Evolutionary conservation across 2,888 invertebrate species (phyloP).

Genomic region (Ophonus ardosiacus): DNA sequence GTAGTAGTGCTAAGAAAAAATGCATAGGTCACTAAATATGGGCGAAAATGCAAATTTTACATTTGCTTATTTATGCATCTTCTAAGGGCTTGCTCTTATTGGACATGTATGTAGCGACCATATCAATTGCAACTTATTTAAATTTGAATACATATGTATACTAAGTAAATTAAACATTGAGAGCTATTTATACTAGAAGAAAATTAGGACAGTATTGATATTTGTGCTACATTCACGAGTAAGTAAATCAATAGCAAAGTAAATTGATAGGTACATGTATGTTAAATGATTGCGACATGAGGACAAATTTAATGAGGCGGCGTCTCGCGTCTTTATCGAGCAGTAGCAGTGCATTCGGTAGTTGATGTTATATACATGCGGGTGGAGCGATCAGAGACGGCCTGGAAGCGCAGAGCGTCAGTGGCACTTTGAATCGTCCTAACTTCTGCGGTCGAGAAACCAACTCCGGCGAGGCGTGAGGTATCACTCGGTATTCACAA

Average conservation of each 20-base stretch:
- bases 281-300: background rate
- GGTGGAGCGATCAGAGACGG: constrained; percentile 8
- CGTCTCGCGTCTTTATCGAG: background rate
- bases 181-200: background rate
- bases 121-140: no score
- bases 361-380: constrained; percentile 35
- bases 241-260: background rate
- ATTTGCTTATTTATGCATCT: no score
- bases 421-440: constrained; percentile 32
- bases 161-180: background rate
- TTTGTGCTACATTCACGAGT: background rate
- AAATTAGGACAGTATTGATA: background rate
- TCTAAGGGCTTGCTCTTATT: no score
- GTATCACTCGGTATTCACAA: constrained; percentile 64
- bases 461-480: constrained; percentile 45
- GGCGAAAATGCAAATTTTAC: no score
- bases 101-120: no score
- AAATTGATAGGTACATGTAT: background rate
- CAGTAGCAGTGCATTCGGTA: background rate
- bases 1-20: no score
- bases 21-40: no score
- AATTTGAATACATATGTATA: no score
- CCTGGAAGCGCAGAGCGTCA: background rate
- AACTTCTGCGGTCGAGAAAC: constrained; percentile 37
- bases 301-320: background rate